A percentile compares a stretch with the other conserved stretches of the same genome.
Conservation (phyloP, 2,888 invertebrate genomes). For the Cyaniris semiargus region DNA sequence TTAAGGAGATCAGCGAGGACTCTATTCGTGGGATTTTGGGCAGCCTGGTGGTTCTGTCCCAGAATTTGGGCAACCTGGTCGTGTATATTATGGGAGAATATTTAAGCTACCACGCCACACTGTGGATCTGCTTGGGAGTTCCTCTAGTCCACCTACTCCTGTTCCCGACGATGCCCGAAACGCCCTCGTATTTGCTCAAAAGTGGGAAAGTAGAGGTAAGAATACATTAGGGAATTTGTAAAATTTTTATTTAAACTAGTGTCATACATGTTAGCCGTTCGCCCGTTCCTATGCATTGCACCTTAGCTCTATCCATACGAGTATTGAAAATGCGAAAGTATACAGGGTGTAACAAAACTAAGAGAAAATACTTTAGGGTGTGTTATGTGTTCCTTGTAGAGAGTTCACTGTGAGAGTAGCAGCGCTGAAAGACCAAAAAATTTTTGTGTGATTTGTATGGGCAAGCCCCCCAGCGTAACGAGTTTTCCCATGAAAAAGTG, state of each 20-base stretch:
- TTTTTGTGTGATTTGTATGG: too few relatives aligned
- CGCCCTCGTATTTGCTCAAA: conserved; percentile 69
- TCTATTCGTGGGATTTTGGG: conserved; percentile 68
- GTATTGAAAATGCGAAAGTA: too few relatives aligned
- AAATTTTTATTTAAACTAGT: not conserved
- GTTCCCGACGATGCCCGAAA: conserved; percentile 71
- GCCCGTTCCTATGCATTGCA: too few relatives aligned
- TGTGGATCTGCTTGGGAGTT: conserved; percentile 68
- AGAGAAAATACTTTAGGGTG: too few relatives aligned
- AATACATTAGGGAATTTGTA: not conserved
- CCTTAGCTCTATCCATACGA: too few relatives aligned
- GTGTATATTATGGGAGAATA: conserved; percentile 70
- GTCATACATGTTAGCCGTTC: too few relatives aligned
- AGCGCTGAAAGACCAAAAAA: too few relatives aligned
- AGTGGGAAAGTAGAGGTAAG: conserved; percentile 69
- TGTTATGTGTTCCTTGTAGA: too few relatives aligned
- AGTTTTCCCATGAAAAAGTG: too few relatives aligned
- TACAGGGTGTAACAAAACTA: too few relatives aligned
- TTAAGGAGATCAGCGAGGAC: conserved; percentile 74
- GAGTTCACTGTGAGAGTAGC: too few relatives aligned
- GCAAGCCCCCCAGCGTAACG: too few relatives aligned
- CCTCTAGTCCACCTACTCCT: conserved; percentile 65
- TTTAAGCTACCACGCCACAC: conserved; percentile 61
- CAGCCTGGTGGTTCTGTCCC: conserved; percentile 66
- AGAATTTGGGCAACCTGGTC: conserved; percentile 67